Conservation (phyloP, 2,113 vertebrate species). For the Peucedramus taeniatus region DNA sequence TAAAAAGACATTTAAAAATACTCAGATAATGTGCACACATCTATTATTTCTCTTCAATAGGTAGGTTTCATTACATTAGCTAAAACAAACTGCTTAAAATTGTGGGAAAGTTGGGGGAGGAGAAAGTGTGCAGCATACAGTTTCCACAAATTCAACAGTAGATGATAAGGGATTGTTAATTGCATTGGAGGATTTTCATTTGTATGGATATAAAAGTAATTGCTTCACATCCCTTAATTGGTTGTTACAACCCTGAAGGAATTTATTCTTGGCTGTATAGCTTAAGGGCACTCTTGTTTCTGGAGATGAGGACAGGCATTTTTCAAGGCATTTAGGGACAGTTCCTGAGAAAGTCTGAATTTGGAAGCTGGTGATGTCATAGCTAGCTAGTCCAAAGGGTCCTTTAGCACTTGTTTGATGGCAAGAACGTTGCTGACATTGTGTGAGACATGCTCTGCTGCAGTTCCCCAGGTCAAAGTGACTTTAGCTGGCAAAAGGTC, state of each 20-base stretch:
- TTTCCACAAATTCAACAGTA: background rate
- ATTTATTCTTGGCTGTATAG: background rate
- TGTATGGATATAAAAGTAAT: conserved; percentile 48
- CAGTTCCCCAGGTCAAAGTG: background rate
- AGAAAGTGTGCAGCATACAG: background rate
- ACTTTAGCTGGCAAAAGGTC: background rate
- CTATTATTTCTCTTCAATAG: conserved; percentile 13
- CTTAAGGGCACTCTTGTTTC: conserved; percentile 18
- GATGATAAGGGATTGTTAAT: conserved; percentile 45
- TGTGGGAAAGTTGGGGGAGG: background rate
- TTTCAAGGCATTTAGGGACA: background rate
- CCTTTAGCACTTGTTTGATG: background rate
- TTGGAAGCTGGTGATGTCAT: background rate
- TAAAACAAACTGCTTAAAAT: conserved; percentile 34
- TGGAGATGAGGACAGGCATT: background rate
- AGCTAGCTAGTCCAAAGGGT: accelerated
- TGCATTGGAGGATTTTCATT: conserved; percentile 48
- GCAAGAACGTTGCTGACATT: accelerated
- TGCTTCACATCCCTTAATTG: conserved; percentile 43
- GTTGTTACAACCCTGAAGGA: conserved; percentile 33
- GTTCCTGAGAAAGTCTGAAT: background rate
- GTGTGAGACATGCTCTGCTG: background rate
- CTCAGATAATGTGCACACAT: background rate
- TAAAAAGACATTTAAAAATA: conserved; percentile 19
- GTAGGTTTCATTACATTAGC: background rate